A percentile compares a stretch with the other conserved stretches of the same genome.
These are phyloP conservation scores for Falco punctatus DNA, from an alignment of 2,113 vertebrate genomes.

Conservation along the genomic window DNA sequence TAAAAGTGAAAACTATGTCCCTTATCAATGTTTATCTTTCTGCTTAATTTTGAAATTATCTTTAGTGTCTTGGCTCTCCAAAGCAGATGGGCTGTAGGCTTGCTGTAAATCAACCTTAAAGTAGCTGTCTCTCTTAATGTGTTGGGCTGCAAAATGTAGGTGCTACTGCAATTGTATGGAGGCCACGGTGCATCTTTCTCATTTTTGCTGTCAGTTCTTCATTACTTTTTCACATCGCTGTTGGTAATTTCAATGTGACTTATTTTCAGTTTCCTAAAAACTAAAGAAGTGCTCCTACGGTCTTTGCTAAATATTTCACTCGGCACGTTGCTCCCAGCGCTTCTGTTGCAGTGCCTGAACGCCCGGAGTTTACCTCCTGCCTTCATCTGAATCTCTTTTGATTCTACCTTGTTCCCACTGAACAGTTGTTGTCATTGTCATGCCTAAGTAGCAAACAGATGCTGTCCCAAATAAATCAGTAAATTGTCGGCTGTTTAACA, in stretches of 20 bases:
- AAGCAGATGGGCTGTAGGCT: conserved; percentile 61
- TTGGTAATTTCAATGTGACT: neutral
- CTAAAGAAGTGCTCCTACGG: accelerated
- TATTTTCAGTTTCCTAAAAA: neutral
- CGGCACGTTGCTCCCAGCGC: accelerated
- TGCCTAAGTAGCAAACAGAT: neutral
- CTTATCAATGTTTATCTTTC: conserved; percentile 3
- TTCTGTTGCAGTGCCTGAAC: neutral
- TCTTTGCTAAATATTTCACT: neutral
- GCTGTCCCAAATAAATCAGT: neutral
- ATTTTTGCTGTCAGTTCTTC: neutral
- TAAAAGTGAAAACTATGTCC: neutral
- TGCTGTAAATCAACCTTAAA: conserved; percentile 51
- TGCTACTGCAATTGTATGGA: neutral
- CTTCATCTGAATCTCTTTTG: neutral
- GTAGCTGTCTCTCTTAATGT: neutral
- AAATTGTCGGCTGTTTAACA: neutral
- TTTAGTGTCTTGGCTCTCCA: conserved; percentile 15
- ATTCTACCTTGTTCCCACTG: neutral
- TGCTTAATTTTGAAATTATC: conserved; percentile 41
- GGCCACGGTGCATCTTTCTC: neutral
- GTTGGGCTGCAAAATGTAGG: neutral
- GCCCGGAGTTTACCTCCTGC: neutral
- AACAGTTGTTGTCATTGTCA: neutral
- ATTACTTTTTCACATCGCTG: neutral